A percentile compares a stretch with the other conserved stretches of the same genome.
These are phyloP conservation scores for Candoia aspera DNA, from an alignment of 2,113 vertebrate genomes.

Conservation along the genomic window DNA sequence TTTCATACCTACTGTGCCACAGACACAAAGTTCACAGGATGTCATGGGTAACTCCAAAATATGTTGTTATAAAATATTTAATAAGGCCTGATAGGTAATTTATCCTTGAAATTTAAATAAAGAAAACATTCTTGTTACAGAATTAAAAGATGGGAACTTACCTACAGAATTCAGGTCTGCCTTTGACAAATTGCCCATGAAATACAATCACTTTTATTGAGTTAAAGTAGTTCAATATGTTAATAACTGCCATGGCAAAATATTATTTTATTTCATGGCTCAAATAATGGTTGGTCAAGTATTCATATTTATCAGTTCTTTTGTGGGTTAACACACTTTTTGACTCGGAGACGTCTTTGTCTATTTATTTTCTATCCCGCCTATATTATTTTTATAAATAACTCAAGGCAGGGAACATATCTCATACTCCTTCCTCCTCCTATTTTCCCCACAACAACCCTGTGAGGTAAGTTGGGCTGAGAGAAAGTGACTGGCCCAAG, in stretches of 20 bases:
- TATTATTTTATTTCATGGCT: neutral
- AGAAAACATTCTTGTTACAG: neutral
- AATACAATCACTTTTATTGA: neutral
- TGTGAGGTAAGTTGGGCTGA: too few species aligned
- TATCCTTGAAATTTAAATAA: neutral
- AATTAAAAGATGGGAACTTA: neutral
- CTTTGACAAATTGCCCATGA: neutral
- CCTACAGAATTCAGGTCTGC: neutral
- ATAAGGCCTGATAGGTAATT: neutral
- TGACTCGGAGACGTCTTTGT: neutral
- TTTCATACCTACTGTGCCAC: neutral
- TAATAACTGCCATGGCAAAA: neutral
- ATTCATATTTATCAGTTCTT: neutral
- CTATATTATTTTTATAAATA: too few species aligned
- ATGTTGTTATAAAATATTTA: neutral
- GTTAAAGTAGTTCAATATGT: neutral
- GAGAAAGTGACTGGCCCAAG: too few species aligned
- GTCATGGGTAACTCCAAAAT: neutral
- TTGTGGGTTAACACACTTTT: neutral
- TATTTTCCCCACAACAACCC: too few species aligned
- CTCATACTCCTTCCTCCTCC: too few species aligned
- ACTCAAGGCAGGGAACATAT: too few species aligned
- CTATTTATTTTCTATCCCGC: too few species aligned
- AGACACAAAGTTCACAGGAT: neutral
- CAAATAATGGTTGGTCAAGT: slow-evolving; percentile 32